Base-by-base conservation (phyloP, 2,888 invertebrate genomes). In the Ligdia adustata region DNA sequence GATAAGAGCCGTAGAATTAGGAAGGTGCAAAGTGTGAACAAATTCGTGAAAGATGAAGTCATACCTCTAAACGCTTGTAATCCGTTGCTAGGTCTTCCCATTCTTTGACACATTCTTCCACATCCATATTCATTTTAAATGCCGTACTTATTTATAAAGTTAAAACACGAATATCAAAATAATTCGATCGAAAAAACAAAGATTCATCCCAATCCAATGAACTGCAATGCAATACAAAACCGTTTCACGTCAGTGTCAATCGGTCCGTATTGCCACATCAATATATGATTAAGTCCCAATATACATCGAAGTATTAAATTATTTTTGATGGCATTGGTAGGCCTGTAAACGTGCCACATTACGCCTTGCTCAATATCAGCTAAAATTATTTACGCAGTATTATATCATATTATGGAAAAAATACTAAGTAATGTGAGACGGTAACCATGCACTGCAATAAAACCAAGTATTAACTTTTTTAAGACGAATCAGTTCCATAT, bases 1-100 rank as follows among this genome's bases (percentile, higher is more conserved):
- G 27, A 29, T 43, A 35, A 6, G 34, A 42, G 16, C 16, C 12
- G 16, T 32, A 14, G 9, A 18, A 12, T 12, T 5, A 7, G 2
- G 6, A 18, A 26, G 32, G 37, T 9, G 43, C 37, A 32, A 53
- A 50, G 50, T 41, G 45, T 45, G 41, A 40, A 45, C 39, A 50
- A 57, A 46, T 37, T 41, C 9, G 12, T 22, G 20, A 34, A 43
- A 40, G 29, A 40, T 24, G 12, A 12, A 28, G 32, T 6, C 55
- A 79, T 91, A 97, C 97, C 94, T 97, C 96, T 53, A 97, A 91
- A 53, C 93, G 93, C 79, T 94, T 95, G 79, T 93, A 97, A 76
- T 97, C 97, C 29, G 91, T 90, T 44, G 92, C 83, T 58, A 97
- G 90, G 74, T 97, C 97, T 57, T 94, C 92, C 95, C 96, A 96